These are phyloP conservation scores for Oxygymnocypris stewartii DNA, from an alignment of 2,113 vertebrate species.

Conservation along the genomic window DNA sequence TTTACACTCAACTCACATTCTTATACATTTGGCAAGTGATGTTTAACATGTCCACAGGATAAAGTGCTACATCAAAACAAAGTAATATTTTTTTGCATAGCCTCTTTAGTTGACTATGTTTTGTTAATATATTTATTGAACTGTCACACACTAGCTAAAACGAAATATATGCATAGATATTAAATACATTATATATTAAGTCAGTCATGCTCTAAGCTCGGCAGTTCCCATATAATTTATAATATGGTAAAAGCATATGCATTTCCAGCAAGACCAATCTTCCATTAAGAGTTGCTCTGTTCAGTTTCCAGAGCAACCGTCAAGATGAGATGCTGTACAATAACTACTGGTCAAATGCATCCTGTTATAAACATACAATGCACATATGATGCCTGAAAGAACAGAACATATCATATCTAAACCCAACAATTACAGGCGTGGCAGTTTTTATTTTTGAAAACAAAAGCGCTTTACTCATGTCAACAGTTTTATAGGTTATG, in stretches of 20 bases:
- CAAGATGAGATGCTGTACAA: not conserved
- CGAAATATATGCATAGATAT: not conserved
- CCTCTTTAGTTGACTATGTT: not conserved
- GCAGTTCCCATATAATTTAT: not conserved
- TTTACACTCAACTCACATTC: not conserved
- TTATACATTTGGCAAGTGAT: not conserved
- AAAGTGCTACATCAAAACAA: not conserved
- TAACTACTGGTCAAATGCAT: not conserved
- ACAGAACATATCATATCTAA: not conserved
- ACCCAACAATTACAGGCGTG: not conserved
- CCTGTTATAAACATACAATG: not conserved
- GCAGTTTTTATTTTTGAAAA: not conserved
- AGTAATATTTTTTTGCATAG: not conserved
- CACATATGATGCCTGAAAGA: not conserved
- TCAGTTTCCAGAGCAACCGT: conserved; percentile 27
- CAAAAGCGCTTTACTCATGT: not conserved
- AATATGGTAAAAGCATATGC: not conserved
- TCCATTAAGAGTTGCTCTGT: not conserved
- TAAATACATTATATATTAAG: not conserved
- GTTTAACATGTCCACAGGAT: not conserved
- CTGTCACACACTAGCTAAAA: not conserved
- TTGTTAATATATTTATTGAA: not conserved
- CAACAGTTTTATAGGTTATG: not conserved
- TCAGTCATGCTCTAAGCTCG: not conserved
- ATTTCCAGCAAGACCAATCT: not conserved